Evolutionary conservation across 2,113 vertebrate species (phyloP).

Genomic region (Cyprinodon variegatus): DNA sequence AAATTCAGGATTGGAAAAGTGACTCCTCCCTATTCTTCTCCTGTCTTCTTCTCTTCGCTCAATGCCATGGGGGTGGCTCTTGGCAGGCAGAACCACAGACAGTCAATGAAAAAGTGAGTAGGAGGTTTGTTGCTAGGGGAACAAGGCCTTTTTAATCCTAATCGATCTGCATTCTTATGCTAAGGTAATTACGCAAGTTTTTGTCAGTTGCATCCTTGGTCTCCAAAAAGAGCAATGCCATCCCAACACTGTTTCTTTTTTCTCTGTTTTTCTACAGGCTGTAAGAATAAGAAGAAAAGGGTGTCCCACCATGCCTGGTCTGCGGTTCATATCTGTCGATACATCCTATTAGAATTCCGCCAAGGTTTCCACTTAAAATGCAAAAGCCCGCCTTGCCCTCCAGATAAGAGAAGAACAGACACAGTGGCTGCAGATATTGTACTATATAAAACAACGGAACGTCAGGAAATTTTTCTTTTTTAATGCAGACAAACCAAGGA

Average conservation of each 20-base stretch:
- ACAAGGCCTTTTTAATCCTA: constrained; percentile 62
- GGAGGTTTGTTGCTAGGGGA: constrained; percentile 71
- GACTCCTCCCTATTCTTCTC: constrained; percentile 12
- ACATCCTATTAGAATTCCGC: constrained; percentile 74
- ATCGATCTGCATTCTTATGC: constrained; percentile 76
- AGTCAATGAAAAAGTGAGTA: constrained; percentile 64
- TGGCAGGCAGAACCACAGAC: constrained; percentile 47
- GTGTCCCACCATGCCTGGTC: constrained; percentile 35
- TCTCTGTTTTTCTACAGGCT: constrained; percentile 41
- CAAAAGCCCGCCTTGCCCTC: constrained; percentile 65
- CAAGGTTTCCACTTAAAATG: constrained; percentile 72
- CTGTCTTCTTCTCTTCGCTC: constrained; percentile 25
- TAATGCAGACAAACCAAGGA: constrained; percentile 43
- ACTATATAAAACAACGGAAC: constrained; percentile 52
- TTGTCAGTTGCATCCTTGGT: constrained; percentile 56
- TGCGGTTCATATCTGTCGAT: constrained; percentile 68
- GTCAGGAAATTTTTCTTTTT: constrained; percentile 49
- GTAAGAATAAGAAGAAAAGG: constrained; percentile 62
- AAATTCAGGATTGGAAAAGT: constrained; percentile 28
- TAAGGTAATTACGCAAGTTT: constrained; percentile 81
- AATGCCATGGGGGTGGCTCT: constrained; percentile 44
- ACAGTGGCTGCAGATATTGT: constrained; percentile 55
- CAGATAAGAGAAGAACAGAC: constrained; percentile 66
- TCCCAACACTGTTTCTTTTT: constrained; percentile 4
- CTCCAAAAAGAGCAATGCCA: constrained; percentile 38